Percentiles rank a stretch among this genome's conserved stretches.
phyloP scores from a whole-genome alignment of 2,113 vertebrate genomes.

The Tricholaema leucomelas region DNA sequence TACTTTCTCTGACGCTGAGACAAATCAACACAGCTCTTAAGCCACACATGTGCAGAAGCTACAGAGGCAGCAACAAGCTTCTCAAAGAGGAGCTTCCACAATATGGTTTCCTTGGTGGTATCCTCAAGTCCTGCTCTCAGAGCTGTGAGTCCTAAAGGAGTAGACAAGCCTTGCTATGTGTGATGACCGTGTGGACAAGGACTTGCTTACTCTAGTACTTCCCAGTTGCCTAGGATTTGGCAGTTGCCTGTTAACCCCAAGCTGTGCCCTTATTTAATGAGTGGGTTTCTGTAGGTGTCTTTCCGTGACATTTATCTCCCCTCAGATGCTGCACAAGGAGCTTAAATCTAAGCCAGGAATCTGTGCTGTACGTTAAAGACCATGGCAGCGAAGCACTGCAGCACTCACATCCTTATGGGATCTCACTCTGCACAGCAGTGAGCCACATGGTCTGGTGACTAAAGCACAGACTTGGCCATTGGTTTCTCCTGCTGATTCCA shows the following conservation, averaged over 20 bases:
- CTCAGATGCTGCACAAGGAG: not conserved
- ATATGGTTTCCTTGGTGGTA: not conserved
- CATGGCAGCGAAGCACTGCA: not conserved
- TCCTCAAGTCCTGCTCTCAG: not conserved
- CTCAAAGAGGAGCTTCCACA: not conserved
- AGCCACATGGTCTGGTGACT: not conserved
- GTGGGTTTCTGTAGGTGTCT: not conserved
- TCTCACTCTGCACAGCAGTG: not conserved
- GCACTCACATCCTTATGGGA: not conserved
- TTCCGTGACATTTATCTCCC: not conserved
- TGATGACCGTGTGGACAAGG: not conserved
- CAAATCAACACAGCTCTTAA: too few species aligned
- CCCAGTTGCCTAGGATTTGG: not conserved
- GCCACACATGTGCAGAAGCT: not conserved
- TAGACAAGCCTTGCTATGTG: not conserved
- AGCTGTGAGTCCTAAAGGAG: not conserved
- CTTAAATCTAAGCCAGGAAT: not conserved
- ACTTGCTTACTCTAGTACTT: not conserved
- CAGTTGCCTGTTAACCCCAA: not conserved
- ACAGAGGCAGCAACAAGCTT: not conserved
- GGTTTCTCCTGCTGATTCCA: slow-evolving; percentile 7
- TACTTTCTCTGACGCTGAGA: too few species aligned
- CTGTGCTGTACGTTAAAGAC: not conserved
- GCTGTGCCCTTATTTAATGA: not conserved
- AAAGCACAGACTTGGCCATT: not conserved